These are phyloP conservation scores for Puntigrus tetrazona DNA, from an alignment of 2,113 vertebrate species.

Conservation along the genomic window DNA sequence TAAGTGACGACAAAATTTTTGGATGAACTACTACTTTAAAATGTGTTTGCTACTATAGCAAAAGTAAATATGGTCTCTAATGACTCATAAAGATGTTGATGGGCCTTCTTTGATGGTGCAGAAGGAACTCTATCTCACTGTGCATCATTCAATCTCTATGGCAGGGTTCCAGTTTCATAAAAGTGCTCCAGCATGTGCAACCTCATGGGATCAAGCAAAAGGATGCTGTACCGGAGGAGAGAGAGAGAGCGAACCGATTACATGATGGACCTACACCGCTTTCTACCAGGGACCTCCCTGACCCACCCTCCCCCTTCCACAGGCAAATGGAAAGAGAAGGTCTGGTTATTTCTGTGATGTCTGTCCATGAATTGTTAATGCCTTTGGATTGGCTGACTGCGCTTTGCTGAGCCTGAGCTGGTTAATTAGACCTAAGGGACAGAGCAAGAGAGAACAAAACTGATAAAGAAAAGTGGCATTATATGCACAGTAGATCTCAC, in stretches of 20 bases:
- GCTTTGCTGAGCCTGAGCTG: constrained; percentile 53
- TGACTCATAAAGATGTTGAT: not conserved
- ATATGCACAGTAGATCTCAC: not conserved
- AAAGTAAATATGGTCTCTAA: not conserved
- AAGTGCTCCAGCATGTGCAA: not conserved
- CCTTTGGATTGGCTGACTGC: constrained; percentile 51
- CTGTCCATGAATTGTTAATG: constrained; percentile 60
- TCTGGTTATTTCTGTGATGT: constrained; percentile 57
- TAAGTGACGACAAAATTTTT: not conserved
- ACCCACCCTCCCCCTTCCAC: not conserved
- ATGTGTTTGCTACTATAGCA: not conserved
- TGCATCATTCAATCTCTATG: constrained; percentile 14
- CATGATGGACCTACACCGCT: not conserved
- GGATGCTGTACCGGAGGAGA: constrained; percentile 14
- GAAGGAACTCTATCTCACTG: constrained; percentile 1
- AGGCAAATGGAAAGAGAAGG: constrained; percentile 37
- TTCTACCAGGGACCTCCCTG: not conserved
- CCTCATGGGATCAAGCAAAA: constrained; percentile 17
- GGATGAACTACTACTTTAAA: not conserved
- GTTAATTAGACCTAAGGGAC: constrained; percentile 57
- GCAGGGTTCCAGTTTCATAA: constrained; percentile 28
- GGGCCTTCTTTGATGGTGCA: not conserved
- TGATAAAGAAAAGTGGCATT: constrained; percentile 28
- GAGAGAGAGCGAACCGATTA: not conserved
- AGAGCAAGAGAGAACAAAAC: constrained; percentile 1